A percentile compares a stretch with the other conserved stretches of the same genome.
phyloP scores from a whole-genome alignment of 2,113 vertebrate genomes.

The Penelope pileata region DNA sequence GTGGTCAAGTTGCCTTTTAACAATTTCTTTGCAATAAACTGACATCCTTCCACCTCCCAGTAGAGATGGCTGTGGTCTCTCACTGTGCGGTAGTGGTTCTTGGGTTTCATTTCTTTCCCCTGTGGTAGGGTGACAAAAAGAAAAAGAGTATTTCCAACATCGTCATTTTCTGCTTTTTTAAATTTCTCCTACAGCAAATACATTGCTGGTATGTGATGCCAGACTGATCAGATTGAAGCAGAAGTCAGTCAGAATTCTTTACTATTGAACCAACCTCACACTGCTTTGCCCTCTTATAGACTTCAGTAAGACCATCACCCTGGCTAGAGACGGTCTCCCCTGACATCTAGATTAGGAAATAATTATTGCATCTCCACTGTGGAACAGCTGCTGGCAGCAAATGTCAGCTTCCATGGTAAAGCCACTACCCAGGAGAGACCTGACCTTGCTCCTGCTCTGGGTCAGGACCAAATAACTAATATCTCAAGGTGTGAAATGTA shows the following conservation, averaged over 20 bases:
- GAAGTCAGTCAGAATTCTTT: slow-evolving; percentile 9
- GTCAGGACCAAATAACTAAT: neutral
- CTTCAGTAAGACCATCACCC: neutral
- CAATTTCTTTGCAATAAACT: neutral
- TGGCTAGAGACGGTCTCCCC: neutral
- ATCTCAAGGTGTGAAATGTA: neutral
- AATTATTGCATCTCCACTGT: neutral
- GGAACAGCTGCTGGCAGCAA: neutral
- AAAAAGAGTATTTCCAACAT: neutral
- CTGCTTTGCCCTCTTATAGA: neutral
- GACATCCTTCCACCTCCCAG: neutral
- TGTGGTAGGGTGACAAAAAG: neutral
- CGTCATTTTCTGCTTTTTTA: neutral
- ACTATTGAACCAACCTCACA: neutral
- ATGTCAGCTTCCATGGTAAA: neutral
- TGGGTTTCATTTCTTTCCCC: neutral
- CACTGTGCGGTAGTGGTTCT: neutral
- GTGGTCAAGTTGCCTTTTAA: neutral
- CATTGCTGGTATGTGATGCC: neutral
- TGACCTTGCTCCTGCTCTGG: neutral
- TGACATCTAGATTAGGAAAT: neutral
- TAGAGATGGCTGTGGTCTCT: neutral
- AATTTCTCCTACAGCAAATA: neutral
- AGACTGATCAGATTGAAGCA: neutral
- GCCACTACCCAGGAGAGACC: neutral